Evolutionary conservation across 2,797 vertebrate species (phyloP).

Genomic region (Bovichtus variegatus): DNA sequence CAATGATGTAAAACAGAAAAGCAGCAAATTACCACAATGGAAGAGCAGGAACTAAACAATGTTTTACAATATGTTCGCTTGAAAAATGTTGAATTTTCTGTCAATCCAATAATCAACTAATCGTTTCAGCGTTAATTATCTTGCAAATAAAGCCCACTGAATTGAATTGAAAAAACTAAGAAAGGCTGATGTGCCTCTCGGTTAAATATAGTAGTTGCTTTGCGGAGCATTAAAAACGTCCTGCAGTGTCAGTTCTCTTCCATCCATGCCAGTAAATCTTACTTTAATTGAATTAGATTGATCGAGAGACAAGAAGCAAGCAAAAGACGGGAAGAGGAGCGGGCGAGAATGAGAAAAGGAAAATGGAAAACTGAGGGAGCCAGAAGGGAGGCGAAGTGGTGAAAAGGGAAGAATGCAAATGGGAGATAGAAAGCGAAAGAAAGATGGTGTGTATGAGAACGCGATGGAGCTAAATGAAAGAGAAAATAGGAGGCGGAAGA

Average conservation of each 20-base stretch:
- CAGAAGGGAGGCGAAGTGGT: background rate
- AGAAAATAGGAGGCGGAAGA: constrained; percentile 46
- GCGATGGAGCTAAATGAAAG: constrained; percentile 28
- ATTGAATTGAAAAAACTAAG: background rate
- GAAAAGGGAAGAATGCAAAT: background rate
- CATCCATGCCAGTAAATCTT: background rate
- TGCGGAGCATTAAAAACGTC: constrained; percentile 4
- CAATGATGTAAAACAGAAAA: background rate
- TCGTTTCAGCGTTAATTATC: background rate
- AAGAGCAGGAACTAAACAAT: background rate
- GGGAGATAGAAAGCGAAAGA: background rate
- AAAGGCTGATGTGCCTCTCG: background rate
- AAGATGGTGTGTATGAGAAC: constrained; percentile 22
- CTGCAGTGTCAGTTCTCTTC: background rate
- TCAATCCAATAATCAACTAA: background rate
- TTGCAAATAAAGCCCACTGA: background rate
- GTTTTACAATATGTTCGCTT: background rate
- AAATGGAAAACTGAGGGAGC: background rate
- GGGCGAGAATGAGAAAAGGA: background rate
- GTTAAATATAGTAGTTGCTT: background rate
- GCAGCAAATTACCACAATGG: background rate
- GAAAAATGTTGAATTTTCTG: background rate
- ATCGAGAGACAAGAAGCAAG: constrained; percentile 4
- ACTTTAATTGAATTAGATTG: constrained; percentile 27
- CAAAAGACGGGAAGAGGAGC: background rate